Percentiles rank a stretch among this genome's conserved stretches.
phyloP scores from a whole-genome alignment of 1,140 invertebrate species.

The Anastrepha obliqua region DNA sequence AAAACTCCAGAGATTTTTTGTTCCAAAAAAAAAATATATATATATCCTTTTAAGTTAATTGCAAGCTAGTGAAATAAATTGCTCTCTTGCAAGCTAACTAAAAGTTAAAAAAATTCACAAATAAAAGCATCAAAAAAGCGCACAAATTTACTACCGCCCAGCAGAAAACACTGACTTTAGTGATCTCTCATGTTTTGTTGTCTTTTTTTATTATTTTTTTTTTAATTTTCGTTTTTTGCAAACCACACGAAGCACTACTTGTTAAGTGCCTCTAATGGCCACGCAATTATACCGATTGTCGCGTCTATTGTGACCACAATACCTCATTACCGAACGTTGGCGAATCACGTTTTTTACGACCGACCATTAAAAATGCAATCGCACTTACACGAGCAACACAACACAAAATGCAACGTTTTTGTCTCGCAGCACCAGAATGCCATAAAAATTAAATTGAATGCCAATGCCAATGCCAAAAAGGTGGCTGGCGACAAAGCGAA shows the following conservation, averaged over 20 bases:
- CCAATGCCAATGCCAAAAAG: conserved; percentile 36
- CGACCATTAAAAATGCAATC: conserved; percentile 45
- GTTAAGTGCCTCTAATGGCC: conserved; percentile 46
- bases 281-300: conserved; percentile 40
- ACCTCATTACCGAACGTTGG: conserved; percentile 45
- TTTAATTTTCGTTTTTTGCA: neutral
- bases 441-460: conserved; percentile 46
- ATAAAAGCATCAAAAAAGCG: neutral
- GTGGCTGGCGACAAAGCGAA: conserved; percentile 13
- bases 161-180: neutral
- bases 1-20: too few relatives aligned
- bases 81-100: too few relatives aligned
- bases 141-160: neutral
- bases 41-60: too few relatives aligned
- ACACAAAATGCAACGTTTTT: neutral
- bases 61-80: too few relatives aligned
- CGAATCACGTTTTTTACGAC: conserved; percentile 48
- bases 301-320: conserved; percentile 7
- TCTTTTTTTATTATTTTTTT: neutral
- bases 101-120: too few relatives aligned
- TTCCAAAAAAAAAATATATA: too few relatives aligned
- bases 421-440: neutral
- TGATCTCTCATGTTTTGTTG: neutral
- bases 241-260: neutral
- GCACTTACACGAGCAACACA: conserved; percentile 4